Evolutionary conservation across 2,888 invertebrate species (phyloP).

Genomic region (Catocala nupta): DNA sequence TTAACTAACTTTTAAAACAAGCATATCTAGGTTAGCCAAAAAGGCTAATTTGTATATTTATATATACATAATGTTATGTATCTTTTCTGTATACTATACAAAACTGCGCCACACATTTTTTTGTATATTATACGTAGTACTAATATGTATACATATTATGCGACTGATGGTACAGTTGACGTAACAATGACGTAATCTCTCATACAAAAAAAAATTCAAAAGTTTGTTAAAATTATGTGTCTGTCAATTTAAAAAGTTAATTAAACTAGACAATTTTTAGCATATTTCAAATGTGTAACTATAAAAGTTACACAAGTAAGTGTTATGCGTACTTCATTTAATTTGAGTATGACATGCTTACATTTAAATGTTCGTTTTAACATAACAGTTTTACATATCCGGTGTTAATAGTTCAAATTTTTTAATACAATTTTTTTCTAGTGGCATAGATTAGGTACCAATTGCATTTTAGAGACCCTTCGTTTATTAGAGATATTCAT

Average conservation of each 20-base stretch:
- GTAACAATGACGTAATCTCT: conserved; percentile 45
- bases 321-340: not conserved
- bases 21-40: not conserved
- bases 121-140: conserved; percentile 44
- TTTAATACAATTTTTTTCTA: conserved; percentile 49
- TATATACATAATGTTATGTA: not conserved
- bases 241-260: conserved; percentile 68
- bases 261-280: conserved; percentile 55
- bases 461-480: conserved; percentile 50
- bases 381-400: conserved; percentile 48
- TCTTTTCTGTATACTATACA: conserved; percentile 22
- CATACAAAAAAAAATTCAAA: conserved; percentile 27
- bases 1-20: not conserved
- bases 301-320: no score
- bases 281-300: conserved; percentile 39
- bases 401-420: conserved; percentile 61
- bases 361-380: conserved; percentile 5
- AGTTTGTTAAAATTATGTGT: conserved; percentile 51
- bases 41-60: not conserved
- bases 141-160: conserved; percentile 47
- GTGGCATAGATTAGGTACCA: conserved; percentile 49
- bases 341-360: conserved; percentile 6
- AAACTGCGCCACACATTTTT: conserved; percentile 31
- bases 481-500: conserved; percentile 17
- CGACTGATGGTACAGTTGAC: conserved; percentile 47